Evolutionary conservation across 2,113 vertebrate species (phyloP), one percentile per base, ranked within the genome.

Genomic region (Chaetura pelagica): DNA sequence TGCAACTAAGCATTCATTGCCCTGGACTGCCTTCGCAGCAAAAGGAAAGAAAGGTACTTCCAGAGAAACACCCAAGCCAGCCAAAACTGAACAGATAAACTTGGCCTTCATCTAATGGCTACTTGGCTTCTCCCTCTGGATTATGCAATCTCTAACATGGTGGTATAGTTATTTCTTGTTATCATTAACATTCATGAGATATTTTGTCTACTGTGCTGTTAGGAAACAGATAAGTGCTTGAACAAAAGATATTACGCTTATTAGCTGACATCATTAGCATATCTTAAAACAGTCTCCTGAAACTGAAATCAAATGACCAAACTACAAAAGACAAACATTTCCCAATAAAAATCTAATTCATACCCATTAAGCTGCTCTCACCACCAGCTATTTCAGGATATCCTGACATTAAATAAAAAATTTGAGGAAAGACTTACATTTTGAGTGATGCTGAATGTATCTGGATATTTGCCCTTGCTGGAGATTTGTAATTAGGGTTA

Each of bases 401-500:
- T 77, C 57, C 64, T 87, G 68, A 67, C 64, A 88, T 59, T 96
- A 87, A 93, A 89, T 78, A 73, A 94, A 90, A 84, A 84, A 94
- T 77, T 92, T 93, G 77, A 90, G 64, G 55, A 90, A 81, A 8
- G 52, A 48, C 44, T 90, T 93, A 55, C 10, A 10, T 92, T 93
- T 71, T 59, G 46, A 95, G 79, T 62, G 48, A 81, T 54, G 20
- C 42, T 81, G 64, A 92, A 63, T 84, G 19, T 49, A 89, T 90
- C 86, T 94, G 93, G 73, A 74, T 89, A 55, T 15, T 13, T 72
- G 73, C 84, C 80, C 84, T 93, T 84, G 68, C 69, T 93, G 48
- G 86, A 89, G 83, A 92, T 84, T 92, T 89, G 87, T 87, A 92
- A 84, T 88, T 93, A 88, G 59, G 72, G 63, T 84, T 90, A 94